Evolutionary conservation across 1,140 invertebrate species (phyloP), one percentile per base, ranked within the genome.

Genomic region (Sminthurides bifidus): DNA sequence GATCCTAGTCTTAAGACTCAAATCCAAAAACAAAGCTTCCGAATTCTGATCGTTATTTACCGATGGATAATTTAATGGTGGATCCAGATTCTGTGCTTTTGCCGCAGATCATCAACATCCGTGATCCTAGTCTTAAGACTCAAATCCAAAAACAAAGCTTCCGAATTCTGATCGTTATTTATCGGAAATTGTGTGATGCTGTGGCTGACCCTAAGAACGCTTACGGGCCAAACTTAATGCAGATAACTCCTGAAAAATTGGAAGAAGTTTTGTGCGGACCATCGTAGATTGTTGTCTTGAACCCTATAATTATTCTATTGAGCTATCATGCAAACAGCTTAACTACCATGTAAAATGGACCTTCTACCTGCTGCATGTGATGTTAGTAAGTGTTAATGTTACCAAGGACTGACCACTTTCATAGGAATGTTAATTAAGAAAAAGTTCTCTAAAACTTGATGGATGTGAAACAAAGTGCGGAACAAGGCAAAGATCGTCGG

Each of bases 31-130:
- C 75, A 85, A 57, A 81, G 90, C 14, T 84, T 87, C 68, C 83
- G 88, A 72, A 81, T 94, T 1, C 82, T 95, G 52, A 79, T 83
- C 56, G 82, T 86, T 31, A 89, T 92, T 64, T 96, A 95, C 69
- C 81, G 81, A 67, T 87, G 37, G 71, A 78, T 10, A n/a, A n/a
- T n/a, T n/a, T n/a, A n/a, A 49, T 49, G 12, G 46, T 49, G 4
- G 79, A 83, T 67, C 87, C 91, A 31, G 89, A 95, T 67, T 77
- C 81, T 23, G 74, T 89, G 33, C 73, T 85, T 8, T 68, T 95
- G 52, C 87, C 87, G 1, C 91, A 95, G 75, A 82, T 91, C 59
- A 81, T 81, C 64, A 76, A 92, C 31, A 46, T 65, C 19, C 12
- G 23, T 0, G 59, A 65, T 35, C 21, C 17, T 10, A 10, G n/a